Base-by-base conservation (phyloP, 2,888 invertebrate genomes). In the Sialis lutaria region DNA sequence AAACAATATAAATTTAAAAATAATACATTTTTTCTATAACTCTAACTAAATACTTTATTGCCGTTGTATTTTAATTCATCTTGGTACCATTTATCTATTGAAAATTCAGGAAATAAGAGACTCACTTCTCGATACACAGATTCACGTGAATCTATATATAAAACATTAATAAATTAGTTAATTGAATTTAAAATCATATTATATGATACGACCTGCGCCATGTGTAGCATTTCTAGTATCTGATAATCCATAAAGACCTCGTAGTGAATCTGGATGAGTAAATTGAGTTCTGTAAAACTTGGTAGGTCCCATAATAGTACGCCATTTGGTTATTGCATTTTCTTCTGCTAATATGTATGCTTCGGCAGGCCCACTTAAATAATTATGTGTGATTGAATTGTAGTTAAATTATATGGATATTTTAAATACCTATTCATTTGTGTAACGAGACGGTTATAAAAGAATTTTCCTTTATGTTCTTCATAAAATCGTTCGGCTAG, bases 161-260 rank as follows among this genome's bases (percentile, higher is more conserved):
- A 45, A 50, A n/a, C n/a, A n/a, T 46, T 42, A 44, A 48, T 40
- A 34, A 44, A 12, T 42, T 42, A 51, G 48, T 46, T 40, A 22
- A 41, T 32, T 33, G 33, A 30, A 5, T 31, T 10, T 9, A 40
- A 10, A 40, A 12, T 40, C 7, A 13, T 10, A 10, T n/a, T 35
- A 35, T 35, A 35, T 35, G n/a, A 9, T 35, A 9, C 35, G n/a
- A 81, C 90, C 91, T 60, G 95, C 92, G 10, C 95, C 95, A 68
- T 96, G 96, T 7, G 85, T 82, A 2, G 87, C 90, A 70, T 96
- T 96, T 56, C 95, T 75, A 0, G 96, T 95, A 61, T 96, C 96
- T 0, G 93, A 88, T 12, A 95, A 68, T 0, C 95, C 95, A 68
- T 82, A 90, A 58, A 73, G 69, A 2, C 88, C 88, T 55, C 96